Base-by-base conservation (phyloP, 2,113 vertebrate genomes). In the Epinephelus fuscoguttatus region DNA sequence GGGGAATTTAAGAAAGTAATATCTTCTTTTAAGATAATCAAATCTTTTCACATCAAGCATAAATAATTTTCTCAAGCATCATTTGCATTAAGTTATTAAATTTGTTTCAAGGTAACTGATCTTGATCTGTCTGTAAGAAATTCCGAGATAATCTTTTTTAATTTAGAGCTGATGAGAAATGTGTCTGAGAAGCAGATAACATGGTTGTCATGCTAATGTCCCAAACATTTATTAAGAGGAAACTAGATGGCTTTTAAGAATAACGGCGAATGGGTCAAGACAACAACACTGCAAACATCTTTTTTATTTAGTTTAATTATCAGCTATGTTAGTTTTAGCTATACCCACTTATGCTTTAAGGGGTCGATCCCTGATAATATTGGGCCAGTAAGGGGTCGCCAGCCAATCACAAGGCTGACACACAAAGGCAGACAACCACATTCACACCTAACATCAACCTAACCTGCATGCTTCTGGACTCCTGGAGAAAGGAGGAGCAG, bases 51-150 rank as follows among this genome's bases (percentile, higher is more conserved):
- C n/a, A 55, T 66, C 25, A 50, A 21, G 13, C 37, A 64, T 25
- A 49, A 33, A 57, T 75, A 25, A 84, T 59, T n/a, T 66, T 21
- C 62, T 82, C 60, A 57, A 57, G 64, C 47, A 57, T 76, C 63
- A 70, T 88, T 82, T 80, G 78, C 75, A 72, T 68, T 42, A 63
- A 47, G 60, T 69, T 73, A 76, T 63, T 76, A 73, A 19, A 82
- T 14, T 52, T 56, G 55, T 79, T 70, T 82, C 61, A 45, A 81
- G 69, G 74, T 78, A 70, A 69, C 61, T 55, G 62, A 85, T 76
- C 70, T 75, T 30, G 6, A 79, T 68, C 61, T 62, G 13, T 57
- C 30, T 56, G 37, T 27, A 12, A 56, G 71, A 67, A 80, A 70
- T 70, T 81, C 33, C 14, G 12, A 81, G 64, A 88, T 70, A 59